Conservation (phyloP, 2,797 vertebrate genomes). For the Mallotus villosus region DNA sequence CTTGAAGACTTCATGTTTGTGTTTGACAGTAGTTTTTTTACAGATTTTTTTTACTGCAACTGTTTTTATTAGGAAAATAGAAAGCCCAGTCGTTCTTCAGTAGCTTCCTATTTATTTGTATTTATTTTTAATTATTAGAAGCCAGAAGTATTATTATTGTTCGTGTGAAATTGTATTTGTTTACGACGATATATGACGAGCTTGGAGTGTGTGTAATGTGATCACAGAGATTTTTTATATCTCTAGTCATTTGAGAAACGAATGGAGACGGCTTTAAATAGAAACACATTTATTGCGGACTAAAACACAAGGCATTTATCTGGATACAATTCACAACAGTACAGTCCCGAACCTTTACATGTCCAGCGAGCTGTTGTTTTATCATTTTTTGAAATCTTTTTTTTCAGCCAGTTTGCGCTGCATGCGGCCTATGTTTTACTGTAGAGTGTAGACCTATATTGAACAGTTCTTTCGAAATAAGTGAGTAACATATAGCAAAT, state of each 20-base stretch:
- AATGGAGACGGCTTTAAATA: background rate
- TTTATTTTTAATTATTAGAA: background rate
- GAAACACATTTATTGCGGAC: background rate
- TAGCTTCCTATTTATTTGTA: background rate
- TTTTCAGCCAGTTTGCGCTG: background rate
- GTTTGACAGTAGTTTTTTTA: background rate
- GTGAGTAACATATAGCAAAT: constrained; percentile 26
- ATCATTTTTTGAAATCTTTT: background rate
- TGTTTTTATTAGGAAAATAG: background rate
- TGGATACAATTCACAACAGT: background rate
- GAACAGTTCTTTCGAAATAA: constrained; percentile 2
- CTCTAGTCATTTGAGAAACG: background rate
- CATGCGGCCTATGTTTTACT: background rate
- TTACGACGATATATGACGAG: background rate
- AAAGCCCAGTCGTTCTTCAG: background rate
- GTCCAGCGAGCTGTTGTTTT: background rate
- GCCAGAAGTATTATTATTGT: background rate
- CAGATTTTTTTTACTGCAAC: background rate
- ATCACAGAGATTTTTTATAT: background rate
- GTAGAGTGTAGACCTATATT: too few relatives aligned
- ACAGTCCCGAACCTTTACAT: background rate
- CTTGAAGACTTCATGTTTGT: background rate
- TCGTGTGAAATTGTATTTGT: background rate
- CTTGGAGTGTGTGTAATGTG: background rate
- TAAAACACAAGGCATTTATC: too few relatives aligned